Percentiles rank a stretch among this genome's conserved stretches.
Evolutionary conservation across 2,888 invertebrate species (phyloP).

Genomic region (Lathronympha strigana): DNA sequence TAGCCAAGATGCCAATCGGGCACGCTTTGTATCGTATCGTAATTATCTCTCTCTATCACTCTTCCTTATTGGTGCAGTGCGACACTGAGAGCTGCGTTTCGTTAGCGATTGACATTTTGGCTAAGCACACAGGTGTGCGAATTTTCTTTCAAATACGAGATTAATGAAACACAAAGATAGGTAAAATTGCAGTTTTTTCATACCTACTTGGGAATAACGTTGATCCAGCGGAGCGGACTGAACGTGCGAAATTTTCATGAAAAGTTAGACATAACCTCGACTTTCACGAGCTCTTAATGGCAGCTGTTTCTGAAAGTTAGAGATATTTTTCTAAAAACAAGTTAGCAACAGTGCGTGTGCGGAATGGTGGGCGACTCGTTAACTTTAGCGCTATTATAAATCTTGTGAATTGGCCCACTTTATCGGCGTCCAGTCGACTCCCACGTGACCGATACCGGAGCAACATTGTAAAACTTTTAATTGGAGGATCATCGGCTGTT

Average conservation of each 20-base stretch:
- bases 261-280: conserved; percentile 53
- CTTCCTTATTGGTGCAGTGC: too few species aligned
- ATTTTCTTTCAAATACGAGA: too few species aligned
- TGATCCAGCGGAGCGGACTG: conserved; percentile 33
- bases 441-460: conserved; percentile 67
- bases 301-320: conserved; percentile 67
- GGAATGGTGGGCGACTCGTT: conserved; percentile 71
- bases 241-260: conserved; percentile 48
- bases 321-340: conserved; percentile 71
- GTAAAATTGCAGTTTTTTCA: conserved; percentile 6
- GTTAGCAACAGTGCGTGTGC: conserved; percentile 70
- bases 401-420: conserved; percentile 70
- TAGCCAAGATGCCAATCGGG: too few species aligned
- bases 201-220: conserved; percentile 23
- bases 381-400: conserved; percentile 76
- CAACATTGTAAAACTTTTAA: conserved; percentile 72
- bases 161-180: too few species aligned
- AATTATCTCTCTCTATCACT: too few species aligned
- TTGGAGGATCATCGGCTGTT: conserved; percentile 64
- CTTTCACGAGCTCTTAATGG: conserved; percentile 58
- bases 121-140: too few species aligned
- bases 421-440: conserved; percentile 64
- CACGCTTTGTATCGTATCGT: too few species aligned
- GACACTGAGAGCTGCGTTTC: too few species aligned
- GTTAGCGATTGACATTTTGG: too few species aligned